Conservation (phyloP, 2,113 vertebrate species). For the Condylura cristata region DNA sequence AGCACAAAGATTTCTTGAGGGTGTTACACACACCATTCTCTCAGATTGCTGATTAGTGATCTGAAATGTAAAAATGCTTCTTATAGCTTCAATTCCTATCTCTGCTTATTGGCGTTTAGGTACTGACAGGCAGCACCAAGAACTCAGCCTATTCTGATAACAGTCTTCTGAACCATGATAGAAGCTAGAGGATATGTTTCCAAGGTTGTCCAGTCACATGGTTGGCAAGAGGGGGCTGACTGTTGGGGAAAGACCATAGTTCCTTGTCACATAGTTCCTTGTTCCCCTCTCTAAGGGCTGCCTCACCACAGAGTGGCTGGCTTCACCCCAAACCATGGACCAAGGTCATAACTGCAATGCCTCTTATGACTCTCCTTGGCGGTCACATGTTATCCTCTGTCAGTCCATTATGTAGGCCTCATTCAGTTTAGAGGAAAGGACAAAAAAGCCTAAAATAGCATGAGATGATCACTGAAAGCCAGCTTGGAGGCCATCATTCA, state of each 20-base stretch:
- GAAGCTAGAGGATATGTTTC: background rate
- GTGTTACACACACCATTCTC: too few species aligned
- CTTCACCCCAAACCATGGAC: background rate
- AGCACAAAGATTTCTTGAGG: too few species aligned
- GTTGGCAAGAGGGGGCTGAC: background rate
- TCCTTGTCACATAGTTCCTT: background rate
- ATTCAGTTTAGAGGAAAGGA: background rate
- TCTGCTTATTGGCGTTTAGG: too few species aligned
- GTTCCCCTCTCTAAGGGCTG: background rate
- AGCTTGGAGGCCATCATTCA: background rate
- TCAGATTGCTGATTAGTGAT: too few species aligned
- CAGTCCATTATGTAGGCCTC: background rate
- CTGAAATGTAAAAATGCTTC: too few species aligned
- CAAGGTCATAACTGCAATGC: background rate
- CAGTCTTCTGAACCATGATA: background rate
- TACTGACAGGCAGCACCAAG: too few species aligned
- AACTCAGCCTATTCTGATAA: too few species aligned
- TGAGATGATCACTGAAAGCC: background rate
- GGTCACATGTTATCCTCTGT: background rate
- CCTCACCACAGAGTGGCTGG: background rate
- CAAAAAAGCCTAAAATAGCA: background rate
- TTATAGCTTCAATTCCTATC: too few species aligned
- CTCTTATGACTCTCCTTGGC: background rate
- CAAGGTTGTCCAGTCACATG: background rate
- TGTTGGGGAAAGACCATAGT: background rate